Evolutionary conservation across 2,888 invertebrate species (phyloP), one percentile per base, ranked within the genome.

Genomic region (Atethmia centrago): DNA sequence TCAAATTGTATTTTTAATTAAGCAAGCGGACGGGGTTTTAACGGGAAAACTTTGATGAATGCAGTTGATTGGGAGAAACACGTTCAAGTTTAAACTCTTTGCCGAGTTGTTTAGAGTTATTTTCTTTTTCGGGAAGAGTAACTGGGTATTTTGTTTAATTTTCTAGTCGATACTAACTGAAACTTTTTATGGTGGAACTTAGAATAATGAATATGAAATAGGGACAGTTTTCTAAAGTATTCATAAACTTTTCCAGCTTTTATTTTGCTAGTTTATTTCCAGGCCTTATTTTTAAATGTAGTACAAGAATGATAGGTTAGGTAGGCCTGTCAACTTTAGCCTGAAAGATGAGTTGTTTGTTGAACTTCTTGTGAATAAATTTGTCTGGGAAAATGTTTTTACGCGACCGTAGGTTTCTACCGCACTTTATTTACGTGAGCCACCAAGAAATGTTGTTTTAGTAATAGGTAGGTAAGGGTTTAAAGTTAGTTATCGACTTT

Each of bases 1-100:
- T 93, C 90, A 89, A 90, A 90, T 88, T 84, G 90, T 84, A 90
- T 89, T 90, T 92, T 92, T 84, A 86, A 85, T 85, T 82, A 86
- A 74, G 71, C 56, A 81, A 77, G 78, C 82, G 71, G 74, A 82
- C 69, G 45, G 69, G 56, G 47, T 31, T 40, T 75, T 53, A 68
- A 55, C 58, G 40, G n/a, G 72, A 25, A 49, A 71, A 55, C 19
- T 53, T 71, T 42, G 47, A 68, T 1, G 25, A 25, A 61, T 66
- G 53, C 36, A 49, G 28, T 74, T 75, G 36, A 31, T 36, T 56
- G 63, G 55, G 36, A 19, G 16, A 14, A 19, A 4, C 4, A 55
- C n/a, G 14, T 71, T 63, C 61, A 40, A 59, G 51, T 73, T 71
- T 63, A 31, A 69, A 77, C 77, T 55, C 2, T 70, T 8, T 55